phyloP scores from a whole-genome alignment of 2,888 invertebrate species.

The Orthosia incerta region DNA sequence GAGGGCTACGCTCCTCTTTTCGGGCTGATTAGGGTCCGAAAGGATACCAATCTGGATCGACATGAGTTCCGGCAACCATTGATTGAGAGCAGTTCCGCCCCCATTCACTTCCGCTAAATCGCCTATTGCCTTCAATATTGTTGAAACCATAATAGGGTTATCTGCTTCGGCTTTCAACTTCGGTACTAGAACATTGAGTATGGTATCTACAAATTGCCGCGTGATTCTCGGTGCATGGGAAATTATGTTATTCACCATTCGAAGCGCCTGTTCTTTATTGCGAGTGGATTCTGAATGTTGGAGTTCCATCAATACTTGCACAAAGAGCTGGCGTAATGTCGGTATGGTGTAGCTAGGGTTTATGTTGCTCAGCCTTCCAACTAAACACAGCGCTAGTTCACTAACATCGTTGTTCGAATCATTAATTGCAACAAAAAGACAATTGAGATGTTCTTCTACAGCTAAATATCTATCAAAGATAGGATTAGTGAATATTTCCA shows the following conservation, averaged over 20 bases:
- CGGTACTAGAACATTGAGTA: slow-evolving; percentile 96
- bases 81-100: slow-evolving; percentile 96
- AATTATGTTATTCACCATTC: slow-evolving; percentile 98
- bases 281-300: slow-evolving; percentile 98
- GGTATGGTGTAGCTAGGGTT: slow-evolving; percentile 99
- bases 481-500: slow-evolving; percentile 96
- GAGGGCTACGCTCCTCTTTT: slow-evolving; percentile 98
- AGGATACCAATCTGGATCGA: slow-evolving; percentile 97
- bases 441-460: slow-evolving; percentile 98
- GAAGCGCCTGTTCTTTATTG: slow-evolving; percentile 98
- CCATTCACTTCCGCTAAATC: slow-evolving; percentile 98
- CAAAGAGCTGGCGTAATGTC: slow-evolving; percentile 96
- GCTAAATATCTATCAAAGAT: slow-evolving; percentile 98
- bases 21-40: slow-evolving; percentile 97
- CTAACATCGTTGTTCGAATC: slow-evolving; percentile 99
- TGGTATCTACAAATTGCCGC: slow-evolving; percentile 98
- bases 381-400: slow-evolving; percentile 97
- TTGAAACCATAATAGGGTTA: slow-evolving; percentile 97
- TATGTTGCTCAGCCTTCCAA: slow-evolving; percentile 97
- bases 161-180: slow-evolving; percentile 97
- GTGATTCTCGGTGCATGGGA: slow-evolving; percentile 98
- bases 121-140: slow-evolving; percentile 97
- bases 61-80: slow-evolving; percentile 97
- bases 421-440: slow-evolving; percentile 98
- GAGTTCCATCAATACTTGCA: slow-evolving; percentile 97